Conservation (phyloP, 2,797 vertebrate species). For the Thunnus albacares region DNA sequence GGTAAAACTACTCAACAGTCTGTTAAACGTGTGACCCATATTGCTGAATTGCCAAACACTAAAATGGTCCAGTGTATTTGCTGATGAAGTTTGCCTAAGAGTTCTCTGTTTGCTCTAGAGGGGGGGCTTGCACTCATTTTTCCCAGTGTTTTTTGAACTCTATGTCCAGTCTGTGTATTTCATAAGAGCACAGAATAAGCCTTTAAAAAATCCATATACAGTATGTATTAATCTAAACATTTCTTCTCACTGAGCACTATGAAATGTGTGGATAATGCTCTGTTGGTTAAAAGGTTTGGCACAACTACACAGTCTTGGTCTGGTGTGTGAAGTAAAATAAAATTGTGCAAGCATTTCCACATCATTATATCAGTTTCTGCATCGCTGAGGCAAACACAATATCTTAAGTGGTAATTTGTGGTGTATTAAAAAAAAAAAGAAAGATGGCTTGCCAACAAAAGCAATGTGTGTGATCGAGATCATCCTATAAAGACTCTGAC, state of each 20-base stretch:
- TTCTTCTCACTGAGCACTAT: not conserved
- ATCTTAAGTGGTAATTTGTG: not conserved
- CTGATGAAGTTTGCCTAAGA: conserved; percentile 25
- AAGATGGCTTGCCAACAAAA: not conserved
- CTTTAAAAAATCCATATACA: not conserved
- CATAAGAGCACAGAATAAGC: not conserved
- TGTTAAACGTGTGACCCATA: not conserved
- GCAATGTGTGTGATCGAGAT: not conserved
- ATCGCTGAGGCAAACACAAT: not conserved
- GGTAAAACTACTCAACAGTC: not conserved
- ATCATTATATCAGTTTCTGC: not conserved
- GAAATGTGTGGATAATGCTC: not conserved
- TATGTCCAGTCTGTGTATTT: not conserved
- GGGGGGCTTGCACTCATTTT: not conserved
- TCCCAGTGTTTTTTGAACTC: not conserved
- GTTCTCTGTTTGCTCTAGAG: conserved; percentile 36
- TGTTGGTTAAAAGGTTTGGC: not conserved
- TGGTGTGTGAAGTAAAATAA: not conserved
- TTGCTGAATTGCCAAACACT: not conserved
- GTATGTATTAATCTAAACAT: not conserved
- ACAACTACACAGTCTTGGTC: not conserved
- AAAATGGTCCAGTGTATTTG: not conserved
- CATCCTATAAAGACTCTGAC: not conserved
- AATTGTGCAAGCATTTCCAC: not conserved
- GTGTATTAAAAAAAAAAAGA: not conserved